Base-by-base conservation (phyloP, 1,140 invertebrate species). In the Papilio polyxenes region DNA sequence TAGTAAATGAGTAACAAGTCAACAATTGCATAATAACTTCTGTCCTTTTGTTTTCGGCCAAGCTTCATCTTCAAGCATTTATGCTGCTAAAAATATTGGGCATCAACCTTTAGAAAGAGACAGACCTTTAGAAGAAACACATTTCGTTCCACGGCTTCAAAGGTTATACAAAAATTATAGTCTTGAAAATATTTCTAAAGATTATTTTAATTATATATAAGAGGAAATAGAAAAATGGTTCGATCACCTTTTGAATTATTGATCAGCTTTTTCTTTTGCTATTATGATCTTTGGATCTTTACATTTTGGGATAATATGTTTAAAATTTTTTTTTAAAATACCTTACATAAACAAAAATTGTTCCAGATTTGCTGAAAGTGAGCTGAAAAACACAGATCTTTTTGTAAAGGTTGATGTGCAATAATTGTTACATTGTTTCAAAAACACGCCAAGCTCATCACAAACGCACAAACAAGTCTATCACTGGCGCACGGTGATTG, bases 401-500 rank as follows among this genome's bases (percentile, higher is more conserved):
- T 40, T 44, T 49, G 17, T 75, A n/a, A 75, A 48, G 40, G 37
- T 44, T 75, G 37, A 75, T 20, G 48, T 59, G n/a, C 17, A 59
- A 59, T 59, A 59, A n/a, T 59, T 17, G 17, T 20, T 6, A 20
- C n/a, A 13, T 53, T 4, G n/a, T 20, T 48, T 75, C 40, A 7
- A 40, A 74, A 49, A 48, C 40, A 49, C 13, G 37, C 44, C 48
- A 65, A 40, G 23, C 51, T 51, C 48, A 82, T 82, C 69, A 81
- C 51, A 23, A 13, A 74, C 65, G 10, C 56, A 53, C 48, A 82
- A 74, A 53, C 76, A 62, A 81, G 80, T 77, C 48, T 74, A 51
- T 53, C 44, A 48, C 40, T 15, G 40, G 76, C 59, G 76, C 85
- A 82, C 75, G 74, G 23, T 40, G 8, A 62, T 49, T 13, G 81